Base-by-base conservation (phyloP, 2,113 vertebrate genomes). In the Epinephelus fuscoguttatus region DNA sequence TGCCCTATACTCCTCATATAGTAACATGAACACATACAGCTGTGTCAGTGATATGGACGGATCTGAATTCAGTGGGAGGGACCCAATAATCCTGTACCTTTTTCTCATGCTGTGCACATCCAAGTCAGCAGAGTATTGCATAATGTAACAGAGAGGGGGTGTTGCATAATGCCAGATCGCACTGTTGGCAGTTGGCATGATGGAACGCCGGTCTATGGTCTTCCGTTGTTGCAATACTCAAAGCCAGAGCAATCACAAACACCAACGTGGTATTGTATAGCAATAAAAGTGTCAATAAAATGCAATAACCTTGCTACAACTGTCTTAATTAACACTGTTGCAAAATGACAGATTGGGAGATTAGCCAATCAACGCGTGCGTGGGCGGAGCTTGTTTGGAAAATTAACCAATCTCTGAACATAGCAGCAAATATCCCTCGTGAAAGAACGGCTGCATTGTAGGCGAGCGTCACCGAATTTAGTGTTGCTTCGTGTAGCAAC, bases 91-190 rank as follows among this genome's bases (percentile, higher is more conserved):
- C 56, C 62, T 50, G 55, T 49, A 63, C 23, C 27, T 59, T 2
- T 52, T 86, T 89, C 52, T 63, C 56, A 89, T 81, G 80, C 89
- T 37, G 25, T 72, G 56, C 87, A 87, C 71, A 69, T 80, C 37
- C n/a, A 7, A 68, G 56, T 75, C 45, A 64, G 70, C 57, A 49
- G n/a, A 6, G 50, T 37, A 60, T 91, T 91, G 85, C 87, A 82
- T 93, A 91, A 93, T 88, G 84, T 70, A 92, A 93, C 69, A 74
- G 73, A 69, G 25, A 70, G 57, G 53, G 56, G 57, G 21, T 73
- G 77, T 95, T 95, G 87, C 89, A 81, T 91, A 94, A 95, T 80
- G 67, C 10, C 23, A 23, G 25, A 25, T 21, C 4, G 62, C 37
- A 1, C 37, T 23, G n/a, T 45, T 45, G 27, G 17, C 40, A 64